These are phyloP conservation scores for Calyptomena viridis DNA, from an alignment of 2,113 vertebrate genomes.

Conservation along the genomic window DNA sequence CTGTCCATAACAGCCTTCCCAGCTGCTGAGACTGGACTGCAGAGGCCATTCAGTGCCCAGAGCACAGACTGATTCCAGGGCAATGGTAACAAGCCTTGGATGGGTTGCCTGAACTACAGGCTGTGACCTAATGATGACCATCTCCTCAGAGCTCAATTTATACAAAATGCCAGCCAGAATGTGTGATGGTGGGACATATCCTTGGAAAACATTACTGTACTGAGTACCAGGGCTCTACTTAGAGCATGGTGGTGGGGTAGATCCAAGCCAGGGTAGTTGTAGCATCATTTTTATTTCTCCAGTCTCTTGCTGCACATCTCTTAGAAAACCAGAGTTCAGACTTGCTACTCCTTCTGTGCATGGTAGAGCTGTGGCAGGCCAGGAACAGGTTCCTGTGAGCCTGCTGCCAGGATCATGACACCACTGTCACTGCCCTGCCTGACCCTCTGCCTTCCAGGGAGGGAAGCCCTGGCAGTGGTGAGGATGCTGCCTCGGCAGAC, in stretches of 20 bases:
- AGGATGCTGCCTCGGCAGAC: constrained; percentile 4
- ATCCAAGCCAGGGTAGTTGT: not conserved
- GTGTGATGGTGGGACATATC: not conserved
- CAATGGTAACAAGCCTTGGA: not conserved
- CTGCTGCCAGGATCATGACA: not conserved
- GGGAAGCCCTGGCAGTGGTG: not conserved
- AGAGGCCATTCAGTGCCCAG: not conserved
- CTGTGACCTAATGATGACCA: not conserved
- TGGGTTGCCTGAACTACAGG: not conserved
- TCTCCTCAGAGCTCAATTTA: not conserved
- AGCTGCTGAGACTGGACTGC: not conserved
- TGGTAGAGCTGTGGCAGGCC: not conserved
- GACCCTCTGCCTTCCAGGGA: not conserved
- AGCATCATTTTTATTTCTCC: not conserved
- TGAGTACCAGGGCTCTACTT: not conserved
- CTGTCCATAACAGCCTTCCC: not conserved
- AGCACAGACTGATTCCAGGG: not conserved
- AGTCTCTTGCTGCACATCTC: not conserved
- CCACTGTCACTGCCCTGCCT: not conserved
- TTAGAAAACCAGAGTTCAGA: not conserved
- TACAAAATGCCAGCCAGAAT: not conserved
- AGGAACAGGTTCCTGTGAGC: not conserved
- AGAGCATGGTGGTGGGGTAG: not conserved
- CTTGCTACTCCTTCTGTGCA: not conserved
- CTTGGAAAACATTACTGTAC: not conserved